Conservation (phyloP, 2,888 invertebrate genomes). For the Spicauda simplicius region DNA sequence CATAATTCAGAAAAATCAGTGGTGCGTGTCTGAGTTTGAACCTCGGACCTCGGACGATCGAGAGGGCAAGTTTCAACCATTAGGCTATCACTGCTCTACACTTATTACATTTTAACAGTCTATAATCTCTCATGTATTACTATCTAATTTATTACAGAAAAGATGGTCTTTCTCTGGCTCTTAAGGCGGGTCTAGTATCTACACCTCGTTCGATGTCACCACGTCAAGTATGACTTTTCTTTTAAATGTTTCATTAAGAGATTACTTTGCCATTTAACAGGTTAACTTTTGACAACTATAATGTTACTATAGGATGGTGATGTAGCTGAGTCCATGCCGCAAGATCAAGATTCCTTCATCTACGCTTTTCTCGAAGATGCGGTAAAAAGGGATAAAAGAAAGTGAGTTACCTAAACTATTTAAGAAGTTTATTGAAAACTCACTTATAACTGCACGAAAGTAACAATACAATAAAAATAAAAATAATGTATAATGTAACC, state of each 20-base stretch:
- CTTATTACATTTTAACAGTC: too few species aligned
- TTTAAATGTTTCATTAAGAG: background rate
- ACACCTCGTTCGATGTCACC: constrained; percentile 69
- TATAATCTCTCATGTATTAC: background rate
- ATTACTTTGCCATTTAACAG: too few species aligned
- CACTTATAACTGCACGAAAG: too few species aligned
- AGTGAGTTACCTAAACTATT: constrained; percentile 53
- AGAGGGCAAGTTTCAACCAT: too few species aligned
- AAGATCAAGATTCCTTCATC: constrained; percentile 72
- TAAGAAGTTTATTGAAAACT: too few species aligned
- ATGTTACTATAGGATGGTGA: constrained; percentile 53
- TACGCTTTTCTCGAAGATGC: constrained; percentile 76
- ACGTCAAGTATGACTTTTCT: constrained; percentile 52
- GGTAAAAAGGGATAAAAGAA: constrained; percentile 72
- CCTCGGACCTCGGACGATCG: too few species aligned
- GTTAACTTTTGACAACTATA: background rate
- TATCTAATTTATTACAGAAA: constrained; percentile 53
- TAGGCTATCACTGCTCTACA: too few species aligned
- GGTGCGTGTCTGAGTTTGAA: too few species aligned
- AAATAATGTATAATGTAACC: too few species aligned
- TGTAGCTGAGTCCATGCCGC: constrained; percentile 53
- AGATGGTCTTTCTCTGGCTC: constrained; percentile 67
- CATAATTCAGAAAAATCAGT: too few species aligned
- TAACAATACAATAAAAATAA: too few species aligned
- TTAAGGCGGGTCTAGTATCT: constrained; percentile 71